These are phyloP conservation scores for Toxostoma redivivum DNA, from an alignment of 2,113 vertebrate species.

Conservation along the genomic window DNA sequence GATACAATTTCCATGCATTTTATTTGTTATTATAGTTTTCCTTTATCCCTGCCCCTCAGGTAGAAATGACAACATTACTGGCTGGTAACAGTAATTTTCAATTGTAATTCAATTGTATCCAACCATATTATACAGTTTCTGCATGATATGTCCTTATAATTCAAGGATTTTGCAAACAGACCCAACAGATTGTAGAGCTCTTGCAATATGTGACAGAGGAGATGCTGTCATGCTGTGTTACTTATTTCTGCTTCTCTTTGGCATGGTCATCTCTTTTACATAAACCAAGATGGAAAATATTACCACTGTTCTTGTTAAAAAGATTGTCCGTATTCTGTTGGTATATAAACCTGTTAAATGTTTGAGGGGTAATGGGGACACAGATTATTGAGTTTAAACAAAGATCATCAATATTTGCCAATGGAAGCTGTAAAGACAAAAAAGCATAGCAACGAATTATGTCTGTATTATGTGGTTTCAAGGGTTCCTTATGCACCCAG, in stretches of 20 bases:
- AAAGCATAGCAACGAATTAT: neutral
- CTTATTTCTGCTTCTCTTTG: neutral
- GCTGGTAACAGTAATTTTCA: neutral
- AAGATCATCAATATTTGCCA: neutral
- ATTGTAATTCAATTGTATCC: neutral
- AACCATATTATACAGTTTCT: neutral
- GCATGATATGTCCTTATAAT: neutral
- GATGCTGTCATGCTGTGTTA: neutral
- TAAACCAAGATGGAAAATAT: neutral
- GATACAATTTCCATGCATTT: neutral
- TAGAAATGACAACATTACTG: neutral
- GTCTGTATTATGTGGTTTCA: neutral
- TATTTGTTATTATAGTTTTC: neutral
- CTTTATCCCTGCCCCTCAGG: fast-evolving
- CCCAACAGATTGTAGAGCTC: neutral
- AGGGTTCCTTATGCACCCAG: neutral
- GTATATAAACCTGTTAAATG: neutral
- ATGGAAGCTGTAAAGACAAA: neutral
- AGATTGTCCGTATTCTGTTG: neutral
- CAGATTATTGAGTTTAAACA: neutral
- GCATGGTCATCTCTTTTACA: neutral
- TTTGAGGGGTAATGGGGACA: neutral
- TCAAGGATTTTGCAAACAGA: neutral
- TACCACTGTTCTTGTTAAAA: neutral
- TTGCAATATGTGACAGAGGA: neutral